phyloP scores from a whole-genome alignment of 2,113 vertebrate genomes.

The Grammomys surdaster region DNA sequence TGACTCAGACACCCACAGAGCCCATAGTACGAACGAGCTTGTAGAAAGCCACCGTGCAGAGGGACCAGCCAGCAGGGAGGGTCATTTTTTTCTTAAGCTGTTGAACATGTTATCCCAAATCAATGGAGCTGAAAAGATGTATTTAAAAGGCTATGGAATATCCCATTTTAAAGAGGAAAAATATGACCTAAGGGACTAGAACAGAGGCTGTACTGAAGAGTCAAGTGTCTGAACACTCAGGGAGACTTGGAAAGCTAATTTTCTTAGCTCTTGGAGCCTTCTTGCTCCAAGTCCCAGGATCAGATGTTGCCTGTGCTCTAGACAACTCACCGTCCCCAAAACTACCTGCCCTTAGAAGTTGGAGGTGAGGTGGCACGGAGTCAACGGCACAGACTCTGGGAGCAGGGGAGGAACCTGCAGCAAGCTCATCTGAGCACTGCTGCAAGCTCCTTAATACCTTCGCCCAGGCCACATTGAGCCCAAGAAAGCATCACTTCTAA shows the following conservation, averaged over 20 bases:
- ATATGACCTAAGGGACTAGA: conserved; percentile 64
- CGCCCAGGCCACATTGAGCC: no score
- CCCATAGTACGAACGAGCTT: conserved; percentile 48
- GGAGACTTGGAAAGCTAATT: conserved; percentile 4
- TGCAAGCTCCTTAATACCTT: no score
- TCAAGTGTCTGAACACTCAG: conserved; percentile 45
- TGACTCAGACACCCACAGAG: neutral
- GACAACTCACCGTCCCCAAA: no score
- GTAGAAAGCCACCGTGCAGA: conserved; percentile 7
- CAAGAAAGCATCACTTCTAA: no score
- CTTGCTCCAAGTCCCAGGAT: neutral
- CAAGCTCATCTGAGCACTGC: no score
- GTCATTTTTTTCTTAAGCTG: conserved; percentile 64
- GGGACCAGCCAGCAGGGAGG: conserved; percentile 5
- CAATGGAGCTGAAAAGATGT: conserved; percentile 74
- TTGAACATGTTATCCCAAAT: conserved; percentile 78
- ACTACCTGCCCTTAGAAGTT: no score
- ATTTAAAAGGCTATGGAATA: conserved; percentile 66
- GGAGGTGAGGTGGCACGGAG: no score
- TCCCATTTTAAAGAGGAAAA: conserved; percentile 64
- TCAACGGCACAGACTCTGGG: no score
- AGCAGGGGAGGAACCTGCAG: no score
- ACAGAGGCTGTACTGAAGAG: conserved; percentile 29
- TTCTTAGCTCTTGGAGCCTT: neutral
- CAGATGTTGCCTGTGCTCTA: no score